Conservation (phyloP, 2,888 invertebrate species). For the Polyploca ridens region DNA sequence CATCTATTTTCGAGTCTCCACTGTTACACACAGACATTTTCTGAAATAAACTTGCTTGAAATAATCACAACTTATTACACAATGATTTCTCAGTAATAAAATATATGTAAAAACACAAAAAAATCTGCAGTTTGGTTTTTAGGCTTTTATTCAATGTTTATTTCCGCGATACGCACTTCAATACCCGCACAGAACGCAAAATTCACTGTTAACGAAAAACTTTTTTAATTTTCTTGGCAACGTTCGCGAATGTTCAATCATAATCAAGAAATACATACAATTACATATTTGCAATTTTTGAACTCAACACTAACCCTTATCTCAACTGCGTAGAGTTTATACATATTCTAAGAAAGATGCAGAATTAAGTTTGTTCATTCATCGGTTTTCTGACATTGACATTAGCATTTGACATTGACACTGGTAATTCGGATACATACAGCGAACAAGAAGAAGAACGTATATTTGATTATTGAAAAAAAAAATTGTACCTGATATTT, state of each 20-base stretch:
- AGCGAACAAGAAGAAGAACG: no score
- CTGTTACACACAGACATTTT: conserved; percentile 66
- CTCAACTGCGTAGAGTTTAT: background rate
- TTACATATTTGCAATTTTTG: no score
- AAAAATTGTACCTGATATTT: no score
- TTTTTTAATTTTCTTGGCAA: background rate
- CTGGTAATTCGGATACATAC: conserved; percentile 18
- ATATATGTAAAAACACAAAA: background rate
- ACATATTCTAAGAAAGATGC: background rate
- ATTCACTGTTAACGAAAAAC: background rate
- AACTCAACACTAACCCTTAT: background rate
- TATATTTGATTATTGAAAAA: no score
- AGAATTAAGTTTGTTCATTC: background rate
- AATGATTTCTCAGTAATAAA: background rate
- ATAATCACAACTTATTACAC: background rate
- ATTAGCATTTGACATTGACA: conserved; percentile 8
- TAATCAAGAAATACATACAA: background rate
- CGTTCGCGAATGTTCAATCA: background rate
- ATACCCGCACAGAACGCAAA: background rate
- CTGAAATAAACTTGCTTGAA: background rate
- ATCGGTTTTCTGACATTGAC: conserved; percentile 12
- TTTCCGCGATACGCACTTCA: background rate
- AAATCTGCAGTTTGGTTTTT: background rate
- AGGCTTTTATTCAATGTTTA: background rate
- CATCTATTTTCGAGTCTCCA: conserved; percentile 84